These are phyloP conservation scores for Emydocephalus ijimae DNA, from an alignment of 2,113 vertebrate genomes.

Conservation along the genomic window DNA sequence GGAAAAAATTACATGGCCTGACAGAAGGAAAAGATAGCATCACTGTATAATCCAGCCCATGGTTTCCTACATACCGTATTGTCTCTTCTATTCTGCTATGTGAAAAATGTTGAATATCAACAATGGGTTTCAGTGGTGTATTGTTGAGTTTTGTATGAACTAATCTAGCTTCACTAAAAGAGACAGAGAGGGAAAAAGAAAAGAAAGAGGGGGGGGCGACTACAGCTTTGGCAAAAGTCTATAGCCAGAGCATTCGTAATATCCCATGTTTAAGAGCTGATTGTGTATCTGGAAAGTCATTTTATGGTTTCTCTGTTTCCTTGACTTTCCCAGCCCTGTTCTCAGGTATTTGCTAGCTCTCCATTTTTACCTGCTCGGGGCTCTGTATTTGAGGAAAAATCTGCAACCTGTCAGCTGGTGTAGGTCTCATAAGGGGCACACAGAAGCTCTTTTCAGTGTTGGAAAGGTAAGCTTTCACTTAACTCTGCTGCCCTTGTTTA, in stretches of 20 bases:
- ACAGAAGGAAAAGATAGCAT: constrained; percentile 93
- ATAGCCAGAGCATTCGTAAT: constrained; percentile 95
- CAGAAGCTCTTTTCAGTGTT: constrained; percentile 68
- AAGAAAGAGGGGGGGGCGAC: constrained; percentile 52
- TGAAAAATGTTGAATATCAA: constrained; percentile 99
- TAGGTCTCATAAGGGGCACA: constrained; percentile 72
- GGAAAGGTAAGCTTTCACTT: constrained; percentile 76
- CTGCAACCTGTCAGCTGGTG: constrained; percentile 70
- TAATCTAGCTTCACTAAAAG: constrained; percentile 99
- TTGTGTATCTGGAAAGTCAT: constrained; percentile 85
- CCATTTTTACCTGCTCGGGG: constrained; percentile 67
- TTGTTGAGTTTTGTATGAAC: constrained; percentile 99
- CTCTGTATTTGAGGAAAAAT: constrained; percentile 65
- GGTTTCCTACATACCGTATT: constrained; percentile 99
- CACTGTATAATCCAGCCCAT: constrained; percentile 95
- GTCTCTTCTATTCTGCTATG: constrained; percentile 99
- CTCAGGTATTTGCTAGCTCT: constrained; percentile 72
- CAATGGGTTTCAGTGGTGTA: constrained; percentile 99
- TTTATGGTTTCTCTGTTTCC: constrained; percentile 73
- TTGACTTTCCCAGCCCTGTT: constrained; percentile 64
- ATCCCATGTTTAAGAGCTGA: constrained; percentile 88
- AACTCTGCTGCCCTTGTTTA: constrained; percentile 67
- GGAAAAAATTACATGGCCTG: constrained; percentile 90
- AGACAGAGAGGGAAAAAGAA: constrained; percentile 69
- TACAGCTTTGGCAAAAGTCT: constrained; percentile 99